phyloP scores from a whole-genome alignment of 2,888 invertebrate genomes.

The Cephus sareptanus region DNA sequence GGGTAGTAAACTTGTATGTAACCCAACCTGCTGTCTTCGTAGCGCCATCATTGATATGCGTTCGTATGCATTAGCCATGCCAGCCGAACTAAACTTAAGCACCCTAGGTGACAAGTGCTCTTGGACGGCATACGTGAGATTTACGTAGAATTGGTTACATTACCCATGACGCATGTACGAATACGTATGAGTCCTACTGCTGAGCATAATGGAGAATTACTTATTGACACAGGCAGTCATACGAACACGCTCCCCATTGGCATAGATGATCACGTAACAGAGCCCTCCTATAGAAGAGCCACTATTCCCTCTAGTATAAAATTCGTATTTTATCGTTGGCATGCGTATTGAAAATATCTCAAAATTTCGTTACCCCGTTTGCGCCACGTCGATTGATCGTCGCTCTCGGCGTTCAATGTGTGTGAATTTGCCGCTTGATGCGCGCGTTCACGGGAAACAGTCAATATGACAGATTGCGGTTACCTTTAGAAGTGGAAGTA shows the following conservation, averaged over 20 bases:
- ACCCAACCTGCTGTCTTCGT: not conserved
- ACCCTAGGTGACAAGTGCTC: constrained; percentile 43
- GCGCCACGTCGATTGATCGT: not conserved
- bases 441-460: not conserved
- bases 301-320: not conserved
- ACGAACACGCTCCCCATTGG: not conserved
- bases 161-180: constrained; percentile 16
- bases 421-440: not conserved
- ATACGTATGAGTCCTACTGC: not conserved
- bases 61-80: constrained; percentile 43
- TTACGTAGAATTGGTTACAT: constrained; percentile 39
- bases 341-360: no score
- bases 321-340: no score
- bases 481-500: not conserved
- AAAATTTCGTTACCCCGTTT: not conserved
- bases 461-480: not conserved
- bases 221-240: constrained; percentile 12
- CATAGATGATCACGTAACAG: no score
- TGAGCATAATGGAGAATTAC: constrained; percentile 25
- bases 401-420: not conserved
- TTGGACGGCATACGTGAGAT: not conserved
- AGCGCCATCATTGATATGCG: not conserved
- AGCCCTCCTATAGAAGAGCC: not conserved
- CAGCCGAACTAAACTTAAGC: constrained; percentile 31
- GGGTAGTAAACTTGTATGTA: constrained; percentile 1